A percentile compares a stretch with the other conserved stretches of the same genome.
Evolutionary conservation across 2,113 vertebrate genomes (phyloP).

Genomic region (Actinemys pallida): DNA sequence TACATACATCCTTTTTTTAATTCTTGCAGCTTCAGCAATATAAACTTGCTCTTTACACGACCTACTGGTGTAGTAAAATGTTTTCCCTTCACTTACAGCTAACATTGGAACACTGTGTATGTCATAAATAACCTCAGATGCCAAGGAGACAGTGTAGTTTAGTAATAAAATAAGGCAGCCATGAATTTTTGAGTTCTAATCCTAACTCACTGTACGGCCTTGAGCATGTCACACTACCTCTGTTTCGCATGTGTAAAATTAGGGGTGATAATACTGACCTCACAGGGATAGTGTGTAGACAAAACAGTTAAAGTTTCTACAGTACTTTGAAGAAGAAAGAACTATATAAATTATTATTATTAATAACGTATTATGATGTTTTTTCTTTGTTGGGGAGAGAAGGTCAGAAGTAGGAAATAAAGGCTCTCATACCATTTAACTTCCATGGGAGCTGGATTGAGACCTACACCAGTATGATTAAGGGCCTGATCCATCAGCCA

Average conservation of each 20-base stretch:
- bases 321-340: neutral
- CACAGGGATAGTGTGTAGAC: neutral
- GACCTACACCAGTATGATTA: neutral
- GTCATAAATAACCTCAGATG: neutral
- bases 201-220: neutral
- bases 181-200: neutral
- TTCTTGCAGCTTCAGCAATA: neutral
- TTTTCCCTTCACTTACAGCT: neutral
- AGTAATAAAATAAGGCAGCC: neutral
- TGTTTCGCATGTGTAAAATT: neutral
- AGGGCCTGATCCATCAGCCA: neutral
- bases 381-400: neutral
- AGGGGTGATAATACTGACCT: neutral
- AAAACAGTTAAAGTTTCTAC: neutral
- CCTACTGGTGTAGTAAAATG: neutral
- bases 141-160: neutral
- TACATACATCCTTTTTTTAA: neutral
- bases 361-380: neutral
- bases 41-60: neutral
- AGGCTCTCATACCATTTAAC: neutral
- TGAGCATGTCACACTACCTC: neutral
- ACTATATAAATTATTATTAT: neutral
- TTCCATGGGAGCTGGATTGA: neutral
- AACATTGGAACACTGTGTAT: neutral
- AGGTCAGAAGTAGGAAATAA: neutral